phyloP scores from a whole-genome alignment of 2,797 vertebrate species.

The Micropoecilia bifurca region DNA sequence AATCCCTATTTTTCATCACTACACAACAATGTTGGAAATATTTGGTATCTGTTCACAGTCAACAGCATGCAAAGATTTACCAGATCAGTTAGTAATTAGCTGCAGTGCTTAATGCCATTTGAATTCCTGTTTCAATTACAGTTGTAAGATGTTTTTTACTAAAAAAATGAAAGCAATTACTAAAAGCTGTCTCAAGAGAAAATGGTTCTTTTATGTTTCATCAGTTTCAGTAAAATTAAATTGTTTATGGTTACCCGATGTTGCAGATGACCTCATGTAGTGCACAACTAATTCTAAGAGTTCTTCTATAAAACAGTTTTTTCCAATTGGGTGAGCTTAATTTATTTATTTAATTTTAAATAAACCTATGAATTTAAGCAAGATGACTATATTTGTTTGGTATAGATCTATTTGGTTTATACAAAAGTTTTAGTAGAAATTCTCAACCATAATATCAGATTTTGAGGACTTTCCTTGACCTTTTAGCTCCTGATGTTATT shows the following conservation, averaged over 20 bases:
- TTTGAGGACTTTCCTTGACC: too few relatives aligned
- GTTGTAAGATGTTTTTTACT: slow-evolving; percentile 9
- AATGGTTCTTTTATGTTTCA: background rate
- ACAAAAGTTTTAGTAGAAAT: too few relatives aligned
- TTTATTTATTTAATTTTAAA: background rate
- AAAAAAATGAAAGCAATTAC: too few relatives aligned
- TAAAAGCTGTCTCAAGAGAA: background rate
- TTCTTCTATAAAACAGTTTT: background rate
- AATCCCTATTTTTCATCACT: slow-evolving; percentile 18
- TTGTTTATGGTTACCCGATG: background rate
- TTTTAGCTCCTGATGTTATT: too few relatives aligned
- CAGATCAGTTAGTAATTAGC: slow-evolving; percentile 24
- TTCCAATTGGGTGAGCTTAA: background rate
- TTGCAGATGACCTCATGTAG: background rate
- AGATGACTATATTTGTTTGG: too few relatives aligned
- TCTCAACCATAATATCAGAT: too few relatives aligned
- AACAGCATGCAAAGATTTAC: slow-evolving; percentile 22
- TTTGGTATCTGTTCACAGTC: slow-evolving; percentile 25
- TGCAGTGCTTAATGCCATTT: slow-evolving; percentile 9
- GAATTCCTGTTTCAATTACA: background rate
- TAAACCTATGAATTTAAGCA: background rate
- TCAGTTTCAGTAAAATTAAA: background rate
- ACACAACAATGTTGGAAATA: slow-evolving; percentile 12
- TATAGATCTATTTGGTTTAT: too few relatives aligned
- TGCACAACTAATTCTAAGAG: background rate